A percentile compares a stretch with the other conserved stretches of the same genome.
phyloP scores from a whole-genome alignment of 2,113 vertebrate genomes.

The Entelurus aequoreus region DNA sequence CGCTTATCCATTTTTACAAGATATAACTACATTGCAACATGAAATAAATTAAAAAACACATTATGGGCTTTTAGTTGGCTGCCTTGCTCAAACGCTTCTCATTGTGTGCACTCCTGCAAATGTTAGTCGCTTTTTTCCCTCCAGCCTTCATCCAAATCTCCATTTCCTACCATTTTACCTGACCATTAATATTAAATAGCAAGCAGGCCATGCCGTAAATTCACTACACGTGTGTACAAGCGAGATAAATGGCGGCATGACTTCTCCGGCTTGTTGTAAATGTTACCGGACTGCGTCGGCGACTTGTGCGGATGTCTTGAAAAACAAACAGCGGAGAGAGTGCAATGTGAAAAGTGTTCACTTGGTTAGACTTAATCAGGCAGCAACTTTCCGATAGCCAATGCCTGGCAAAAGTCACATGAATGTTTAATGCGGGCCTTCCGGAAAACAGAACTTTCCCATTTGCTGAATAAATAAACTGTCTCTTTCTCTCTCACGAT shows the following conservation, averaged over 20 bases:
- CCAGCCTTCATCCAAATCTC: constrained; percentile 20
- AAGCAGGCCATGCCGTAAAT: constrained; percentile 47
- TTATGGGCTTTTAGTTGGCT: no score
- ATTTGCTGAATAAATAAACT: constrained; percentile 49
- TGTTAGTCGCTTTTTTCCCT: constrained; percentile 23
- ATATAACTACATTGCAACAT: no score
- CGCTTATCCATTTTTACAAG: no score
- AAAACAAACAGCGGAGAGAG: constrained; percentile 14
- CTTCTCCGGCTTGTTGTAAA: constrained; percentile 29
- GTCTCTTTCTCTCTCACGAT: constrained; percentile 15
- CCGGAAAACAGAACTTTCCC: constrained; percentile 56
- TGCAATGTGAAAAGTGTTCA: constrained; percentile 30
- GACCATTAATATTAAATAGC: constrained; percentile 58
- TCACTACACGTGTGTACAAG: constrained; percentile 51
- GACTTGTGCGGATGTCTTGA: constrained; percentile 28
- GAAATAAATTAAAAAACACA: no score
- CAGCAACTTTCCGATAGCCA: constrained; percentile 11
- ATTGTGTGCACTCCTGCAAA: constrained; percentile 9
- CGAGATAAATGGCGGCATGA: constrained; percentile 54
- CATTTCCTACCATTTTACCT: constrained; percentile 45
- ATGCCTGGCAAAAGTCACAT: constrained; percentile 39
- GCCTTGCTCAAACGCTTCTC: not conserved
- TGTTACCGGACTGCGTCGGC: constrained; percentile 40
- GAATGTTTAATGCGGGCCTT: constrained; percentile 51
- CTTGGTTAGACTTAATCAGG: constrained; percentile 21